Percentiles rank a stretch among this genome's conserved stretches.
Conservation (phyloP, 2,113 vertebrate species). For the Stictonetta naevosa region DNA sequence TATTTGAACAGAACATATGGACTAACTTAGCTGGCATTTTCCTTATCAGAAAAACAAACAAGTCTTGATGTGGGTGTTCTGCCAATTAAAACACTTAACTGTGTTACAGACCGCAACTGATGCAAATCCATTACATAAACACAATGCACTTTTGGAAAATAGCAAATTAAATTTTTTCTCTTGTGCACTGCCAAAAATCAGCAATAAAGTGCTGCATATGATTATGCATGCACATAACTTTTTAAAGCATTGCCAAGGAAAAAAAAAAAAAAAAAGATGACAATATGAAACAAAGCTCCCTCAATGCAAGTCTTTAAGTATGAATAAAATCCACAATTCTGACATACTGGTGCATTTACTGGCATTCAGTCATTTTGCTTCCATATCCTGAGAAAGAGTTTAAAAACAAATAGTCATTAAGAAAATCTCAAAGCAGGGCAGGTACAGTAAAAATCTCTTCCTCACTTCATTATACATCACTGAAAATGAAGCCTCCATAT, state of each 20-base stretch:
- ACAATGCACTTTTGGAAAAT: conserved; percentile 76
- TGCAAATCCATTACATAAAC: conserved; percentile 78
- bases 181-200: conserved; percentile 64
- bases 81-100: conserved; percentile 82
- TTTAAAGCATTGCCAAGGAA: conserved; percentile 37
- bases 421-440: conserved; percentile 39
- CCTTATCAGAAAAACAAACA: conserved; percentile 84
- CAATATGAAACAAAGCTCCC: conserved; percentile 42
- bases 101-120: conserved; percentile 76
- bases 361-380: conserved; percentile 47
- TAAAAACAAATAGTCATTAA: conserved; percentile 42
- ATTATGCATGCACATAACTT: conserved; percentile 62
- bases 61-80: conserved; percentile 82
- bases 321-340: conserved; percentile 64
- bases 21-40: conserved; percentile 81
- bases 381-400: conserved; percentile 52
- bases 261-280: not conserved
- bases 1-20: conserved; percentile 79
- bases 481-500: conserved; percentile 50
- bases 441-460: conserved; percentile 57
- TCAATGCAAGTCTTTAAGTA: conserved; percentile 58
- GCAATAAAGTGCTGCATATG: conserved; percentile 55
- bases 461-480: conserved; percentile 13
- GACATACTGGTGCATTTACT: conserved; percentile 42
- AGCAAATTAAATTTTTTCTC: conserved; percentile 76